phyloP scores from a whole-genome alignment of 2,888 invertebrate genomes.

The Rosalia funebris region DNA sequence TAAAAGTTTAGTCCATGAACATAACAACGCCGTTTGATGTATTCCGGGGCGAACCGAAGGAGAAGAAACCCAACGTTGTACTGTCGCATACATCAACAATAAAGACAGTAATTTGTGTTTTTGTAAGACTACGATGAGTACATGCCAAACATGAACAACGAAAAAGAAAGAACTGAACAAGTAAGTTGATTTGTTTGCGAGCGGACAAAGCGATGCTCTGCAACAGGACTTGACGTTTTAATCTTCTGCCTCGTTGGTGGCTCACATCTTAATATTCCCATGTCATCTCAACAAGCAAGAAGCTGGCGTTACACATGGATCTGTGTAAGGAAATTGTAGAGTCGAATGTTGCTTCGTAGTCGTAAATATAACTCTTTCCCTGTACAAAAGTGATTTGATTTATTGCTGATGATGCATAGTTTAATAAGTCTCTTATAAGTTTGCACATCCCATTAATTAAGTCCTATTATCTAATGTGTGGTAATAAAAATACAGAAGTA shows the following conservation, averaged over 20 bases:
- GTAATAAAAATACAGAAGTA: no score
- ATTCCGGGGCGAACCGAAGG: neutral
- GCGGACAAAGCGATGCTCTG: constrained; percentile 37
- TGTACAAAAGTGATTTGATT: no score
- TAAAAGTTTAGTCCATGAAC: no score
- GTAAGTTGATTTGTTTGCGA: constrained; percentile 53
- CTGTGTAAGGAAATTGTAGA: constrained; percentile 3
- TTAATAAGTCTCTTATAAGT: no score
- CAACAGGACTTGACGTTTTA: constrained; percentile 39
- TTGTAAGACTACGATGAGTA: constrained; percentile 47
- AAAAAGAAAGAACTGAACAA: constrained; percentile 47
- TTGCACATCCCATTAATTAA: no score
- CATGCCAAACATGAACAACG: constrained; percentile 42
- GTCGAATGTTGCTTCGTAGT: neutral
- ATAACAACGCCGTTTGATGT: no score
- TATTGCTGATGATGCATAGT: no score
- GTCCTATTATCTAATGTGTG: no score
- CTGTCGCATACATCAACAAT: constrained; percentile 34
- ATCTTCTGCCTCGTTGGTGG: constrained; percentile 33
- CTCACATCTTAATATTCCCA: constrained; percentile 32
- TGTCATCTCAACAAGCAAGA: constrained; percentile 18
- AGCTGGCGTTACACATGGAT: constrained; percentile 6
- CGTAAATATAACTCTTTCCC: neutral
- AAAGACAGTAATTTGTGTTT: constrained; percentile 50
- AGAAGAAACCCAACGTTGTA: constrained; percentile 17